phyloP scores from a whole-genome alignment of 1,140 invertebrate genomes.

The Zophobas morio region DNA sequence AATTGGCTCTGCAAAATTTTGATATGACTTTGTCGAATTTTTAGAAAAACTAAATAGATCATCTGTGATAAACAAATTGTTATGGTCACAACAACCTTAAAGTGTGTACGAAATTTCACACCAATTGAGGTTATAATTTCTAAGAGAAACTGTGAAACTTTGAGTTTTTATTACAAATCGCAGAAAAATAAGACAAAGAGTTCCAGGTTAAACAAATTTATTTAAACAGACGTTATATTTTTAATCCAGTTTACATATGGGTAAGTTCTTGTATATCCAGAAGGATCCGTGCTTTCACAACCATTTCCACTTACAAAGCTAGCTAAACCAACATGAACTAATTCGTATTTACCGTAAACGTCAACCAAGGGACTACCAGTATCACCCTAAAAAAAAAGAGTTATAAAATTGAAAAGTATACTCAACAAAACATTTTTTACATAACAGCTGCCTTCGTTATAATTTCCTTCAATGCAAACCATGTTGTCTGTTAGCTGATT shows the following conservation, averaged over 20 bases:
- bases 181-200: no score
- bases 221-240: neutral
- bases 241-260: constrained; percentile 18
- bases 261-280: neutral
- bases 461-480: neutral
- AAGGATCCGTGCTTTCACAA: neutral
- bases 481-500: constrained; percentile 16
- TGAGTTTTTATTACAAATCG: no score
- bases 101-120: no score
- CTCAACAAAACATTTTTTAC: neutral
- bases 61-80: neutral
- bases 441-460: neutral
- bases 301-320: constrained; percentile 21
- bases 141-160: no score
- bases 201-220: no score
- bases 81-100: no score
- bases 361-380: constrained; percentile 9
- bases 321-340: constrained; percentile 12
- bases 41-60: neutral
- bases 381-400: constrained; percentile 2
- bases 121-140: no score
- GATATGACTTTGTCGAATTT: no score
- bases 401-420: neutral
- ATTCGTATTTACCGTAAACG: constrained; percentile 1
- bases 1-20: no score